Percentiles rank a stretch among this genome's conserved stretches.
Evolutionary conservation across 2,797 vertebrate genomes (phyloP).

Genomic region (Parauchenoglanis ngamensis): DNA sequence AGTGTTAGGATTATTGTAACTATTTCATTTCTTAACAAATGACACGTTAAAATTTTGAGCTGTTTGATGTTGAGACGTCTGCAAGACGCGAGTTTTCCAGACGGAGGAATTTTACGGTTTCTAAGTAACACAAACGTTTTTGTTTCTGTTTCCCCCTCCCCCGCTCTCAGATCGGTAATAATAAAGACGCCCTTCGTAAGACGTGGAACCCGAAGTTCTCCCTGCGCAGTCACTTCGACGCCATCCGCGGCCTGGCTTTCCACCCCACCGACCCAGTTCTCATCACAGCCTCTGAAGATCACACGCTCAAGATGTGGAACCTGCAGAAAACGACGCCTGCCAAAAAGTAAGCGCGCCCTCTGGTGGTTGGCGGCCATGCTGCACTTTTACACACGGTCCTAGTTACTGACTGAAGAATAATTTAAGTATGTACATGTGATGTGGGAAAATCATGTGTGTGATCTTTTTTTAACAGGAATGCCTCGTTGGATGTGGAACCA

Average conservation of each 20-base stretch:
- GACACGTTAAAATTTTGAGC: too few species aligned
- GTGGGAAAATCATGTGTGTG: not conserved
- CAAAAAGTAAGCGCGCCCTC: slow-evolving; percentile 85
- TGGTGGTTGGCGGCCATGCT: not conserved
- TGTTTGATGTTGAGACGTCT: too few species aligned
- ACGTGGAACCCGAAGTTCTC: slow-evolving; percentile 92
- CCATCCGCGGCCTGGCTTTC: slow-evolving; percentile 90
- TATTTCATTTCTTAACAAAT: too few species aligned
- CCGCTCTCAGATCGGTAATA: slow-evolving; percentile 87
- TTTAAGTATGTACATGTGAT: not conserved
- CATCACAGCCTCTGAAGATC: slow-evolving; percentile 96
- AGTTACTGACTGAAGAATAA: not conserved
- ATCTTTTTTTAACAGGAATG: slow-evolving; percentile 77
- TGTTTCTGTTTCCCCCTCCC: not conserved
- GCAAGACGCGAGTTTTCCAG: not conserved
- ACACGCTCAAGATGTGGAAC: slow-evolving; percentile 99
- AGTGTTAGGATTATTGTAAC: too few species aligned
- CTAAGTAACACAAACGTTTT: not conserved
- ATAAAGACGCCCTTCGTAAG: slow-evolving; percentile 86
- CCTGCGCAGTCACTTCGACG: slow-evolving; percentile 95
- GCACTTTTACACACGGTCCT: too few species aligned
- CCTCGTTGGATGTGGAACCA: slow-evolving; percentile 95
- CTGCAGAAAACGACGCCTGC: slow-evolving; percentile 94
- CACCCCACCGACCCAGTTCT: slow-evolving; percentile 92
- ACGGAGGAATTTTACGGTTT: not conserved